Conservation (phyloP, 2,113 vertebrate genomes). For the Numida meleagris region DNA sequence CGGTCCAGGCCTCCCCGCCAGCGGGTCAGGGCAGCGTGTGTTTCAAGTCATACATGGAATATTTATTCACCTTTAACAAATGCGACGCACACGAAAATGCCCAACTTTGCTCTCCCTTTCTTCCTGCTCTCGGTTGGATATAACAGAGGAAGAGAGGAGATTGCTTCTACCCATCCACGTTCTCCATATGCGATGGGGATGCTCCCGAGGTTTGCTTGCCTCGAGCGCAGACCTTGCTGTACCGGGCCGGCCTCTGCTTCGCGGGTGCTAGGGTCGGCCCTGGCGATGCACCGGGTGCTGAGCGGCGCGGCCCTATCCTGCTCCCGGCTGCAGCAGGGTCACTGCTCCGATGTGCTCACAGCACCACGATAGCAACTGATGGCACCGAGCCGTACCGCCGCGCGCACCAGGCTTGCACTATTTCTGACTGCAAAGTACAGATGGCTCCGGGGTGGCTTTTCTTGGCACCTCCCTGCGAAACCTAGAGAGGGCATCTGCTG, state of each 20-base stretch:
- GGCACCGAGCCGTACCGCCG: neutral
- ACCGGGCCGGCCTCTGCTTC: neutral
- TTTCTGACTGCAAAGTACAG: slow-evolving; percentile 39
- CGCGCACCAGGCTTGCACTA: neutral
- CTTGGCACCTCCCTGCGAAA: slow-evolving; percentile 30
- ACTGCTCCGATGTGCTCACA: neutral
- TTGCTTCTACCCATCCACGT: neutral
- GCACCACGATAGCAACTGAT: neutral
- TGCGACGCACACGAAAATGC: fast-evolving
- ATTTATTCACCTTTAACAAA: neutral
- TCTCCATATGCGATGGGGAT: neutral
- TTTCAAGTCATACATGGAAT: fast-evolving
- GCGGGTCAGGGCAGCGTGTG: neutral
- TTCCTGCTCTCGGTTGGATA: fast-evolving
- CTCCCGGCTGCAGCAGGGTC: neutral
- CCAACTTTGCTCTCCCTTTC: neutral
- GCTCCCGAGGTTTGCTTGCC: neutral
- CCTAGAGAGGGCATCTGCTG: slow-evolving; percentile 58
- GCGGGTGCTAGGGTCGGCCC: neutral
- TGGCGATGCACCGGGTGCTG: neutral
- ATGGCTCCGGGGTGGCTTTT: slow-evolving; percentile 62
- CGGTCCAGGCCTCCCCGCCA: fast-evolving
- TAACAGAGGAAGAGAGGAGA: neutral
- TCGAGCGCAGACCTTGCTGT: neutral
- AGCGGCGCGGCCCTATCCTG: neutral